Evolutionary conservation across 2,888 invertebrate species (phyloP), one percentile per base, ranked within the genome.

Genomic region (Pollenia griseotomentosa): DNA sequence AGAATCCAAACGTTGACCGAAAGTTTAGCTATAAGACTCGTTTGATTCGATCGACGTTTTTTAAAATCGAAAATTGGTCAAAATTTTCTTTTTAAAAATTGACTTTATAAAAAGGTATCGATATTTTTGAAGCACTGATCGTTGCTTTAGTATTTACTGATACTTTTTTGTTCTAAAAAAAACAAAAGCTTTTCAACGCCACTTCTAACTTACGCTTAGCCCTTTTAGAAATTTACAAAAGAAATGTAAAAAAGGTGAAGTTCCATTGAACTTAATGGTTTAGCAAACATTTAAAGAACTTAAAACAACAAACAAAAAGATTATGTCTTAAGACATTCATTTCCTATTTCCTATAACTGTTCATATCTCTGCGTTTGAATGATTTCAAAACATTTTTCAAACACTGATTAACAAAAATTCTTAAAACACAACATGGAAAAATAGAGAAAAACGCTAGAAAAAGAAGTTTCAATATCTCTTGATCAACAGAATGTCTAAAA

Each of bases 221-320:
- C 23, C 23, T 11, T n/a, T 61, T 61, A 33, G n/a, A 63, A 42
- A 42, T 10, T 19, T 44, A 12, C 19, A 33, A 6, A 6, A 33
- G 33, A 33, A 33, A 33, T n/a, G 12, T 7, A 46, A 16, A 42
- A 63, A 65, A 9, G 19, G 46, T 51, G n/a, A 59, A 46, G 68
- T 59, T 79, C 40, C 68, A 59, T 59, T 59, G 57, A 79, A 57
- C 59, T 59, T 55, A 79, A 79, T 42, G 78, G 23, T 40, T 44
- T 59, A 70, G 63, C 70, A 79, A 70, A 70, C 61, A 70, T 71
- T 71, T 70, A 59, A 46, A 70, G 48, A 79, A 68, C 55, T 63
- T 61, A 19, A 55, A 77, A 65, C 23, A 33, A 33, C 33, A 33
- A 53, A 61, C 51, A 71, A 53, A 65, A 16, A 53, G 33, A 82